These are phyloP conservation scores for Aurelia sp. DNA, from an alignment of 30 jellyfish, hydroid and myxozoan genomes.

Conservation along the genomic window DNA sequence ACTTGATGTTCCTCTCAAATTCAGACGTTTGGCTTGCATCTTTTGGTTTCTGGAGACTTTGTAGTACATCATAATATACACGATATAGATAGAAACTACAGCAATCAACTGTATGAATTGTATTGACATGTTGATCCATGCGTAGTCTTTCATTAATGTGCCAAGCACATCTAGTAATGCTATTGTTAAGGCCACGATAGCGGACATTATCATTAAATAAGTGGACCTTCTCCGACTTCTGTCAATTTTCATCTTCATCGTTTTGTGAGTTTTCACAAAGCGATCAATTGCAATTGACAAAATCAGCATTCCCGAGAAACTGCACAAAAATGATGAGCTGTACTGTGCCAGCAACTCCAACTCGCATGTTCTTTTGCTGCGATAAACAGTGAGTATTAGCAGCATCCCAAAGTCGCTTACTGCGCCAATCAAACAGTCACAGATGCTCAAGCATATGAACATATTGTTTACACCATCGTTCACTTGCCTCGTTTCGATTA, in stretches of 20 bases:
- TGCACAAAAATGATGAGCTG: constrained; percentile 56
- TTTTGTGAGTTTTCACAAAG: constrained; percentile 29
- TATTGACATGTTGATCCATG: constrained; percentile 63
- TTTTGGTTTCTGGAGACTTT: constrained; percentile 32
- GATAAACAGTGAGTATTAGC: constrained; percentile 16
- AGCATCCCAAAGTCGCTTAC: constrained; percentile 6
- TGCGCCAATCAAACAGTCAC: constrained; percentile 32
- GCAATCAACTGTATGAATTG: constrained; percentile 40
- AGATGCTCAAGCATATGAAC: not conserved
- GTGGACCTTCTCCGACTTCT: constrained; percentile 1
- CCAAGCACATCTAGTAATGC: constrained; percentile 39
- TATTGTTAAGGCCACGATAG: constrained; percentile 13
- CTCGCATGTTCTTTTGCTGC: constrained; percentile 11
- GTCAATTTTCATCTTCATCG: constrained; percentile 31
- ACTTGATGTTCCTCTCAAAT: not conserved
- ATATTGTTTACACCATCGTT: no score
- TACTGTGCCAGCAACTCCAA: constrained; percentile 50
- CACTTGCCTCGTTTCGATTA: no score
- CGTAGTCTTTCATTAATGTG: constrained; percentile 30
- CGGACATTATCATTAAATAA: not conserved
- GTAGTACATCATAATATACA: constrained; percentile 41
- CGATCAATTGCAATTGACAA: constrained; percentile 51
- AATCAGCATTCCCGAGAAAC: constrained; percentile 54
- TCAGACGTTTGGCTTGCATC: constrained; percentile 12
- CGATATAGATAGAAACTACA: constrained; percentile 4